Base-by-base conservation (phyloP, 2,113 vertebrate genomes). In the Madoqua kirkii region DNA sequence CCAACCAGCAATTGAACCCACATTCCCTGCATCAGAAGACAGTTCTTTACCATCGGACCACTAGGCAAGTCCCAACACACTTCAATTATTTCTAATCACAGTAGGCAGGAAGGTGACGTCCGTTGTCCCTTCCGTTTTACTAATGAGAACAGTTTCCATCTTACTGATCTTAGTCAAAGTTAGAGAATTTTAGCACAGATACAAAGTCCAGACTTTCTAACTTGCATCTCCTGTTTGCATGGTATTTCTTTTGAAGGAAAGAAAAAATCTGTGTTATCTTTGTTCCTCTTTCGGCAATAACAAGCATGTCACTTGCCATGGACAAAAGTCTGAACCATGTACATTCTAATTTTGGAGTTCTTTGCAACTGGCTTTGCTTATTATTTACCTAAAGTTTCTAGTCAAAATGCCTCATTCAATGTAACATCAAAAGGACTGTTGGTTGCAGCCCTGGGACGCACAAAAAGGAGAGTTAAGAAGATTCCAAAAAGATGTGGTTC, bases 231-330 rank as follows among this genome's bases (percentile, higher is more conserved):
- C 33, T 43, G 45, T 40, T 86, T 71, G 89, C 43, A 10, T 67
- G 36, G 79, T 40, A 67, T 45, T 79, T 96, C 45, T 91, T 95
- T 94, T 83, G 29, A 95, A 82, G 43, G 40, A 92, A 97, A 62
- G 76, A 84, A 40, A 59, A 96, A 45, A 14, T 84, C 89, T 83
- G 86, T 23, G 81, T 81, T 31, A 43, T 36, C 48, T 74, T 88
- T 91, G n/a, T 40, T 93, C 57, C 43, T 14, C 48, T 89, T 88
- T 89, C 79, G 87, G 48, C 64, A 92, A 31, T 36, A 93, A 64
- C 64, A 90, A 92, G 43, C 55, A 71, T 45, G n/a, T 96, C 92
- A 79, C 31, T 43, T 23, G 45, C 45, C 59, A 76, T 2, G 4
- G 36, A 71, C 54, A 87, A 79, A 84, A 43, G 45, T 84, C 79